Evolutionary conservation across 2,797 vertebrate species (phyloP), one percentile per base, ranked within the genome.

Genomic region (Macropodus opercularis): DNA sequence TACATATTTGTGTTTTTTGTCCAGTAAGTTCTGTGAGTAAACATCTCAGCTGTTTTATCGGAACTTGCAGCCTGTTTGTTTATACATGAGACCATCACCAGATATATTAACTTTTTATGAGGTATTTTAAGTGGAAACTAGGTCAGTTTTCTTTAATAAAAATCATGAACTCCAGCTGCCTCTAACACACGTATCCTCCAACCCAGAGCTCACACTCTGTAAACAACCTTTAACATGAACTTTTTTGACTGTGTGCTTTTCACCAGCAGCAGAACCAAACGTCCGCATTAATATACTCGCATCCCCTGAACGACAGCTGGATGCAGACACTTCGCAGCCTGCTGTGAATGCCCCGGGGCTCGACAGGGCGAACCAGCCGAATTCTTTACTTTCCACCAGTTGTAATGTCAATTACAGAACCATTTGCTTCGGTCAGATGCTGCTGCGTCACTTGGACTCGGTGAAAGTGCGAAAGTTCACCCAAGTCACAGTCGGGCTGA

Each of bases 401-500:
- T 68, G 75, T 76, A 71, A 78, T 56, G 75, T 34, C 75, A 72
- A 76, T 85, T 84, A 72, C 53, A 60, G 62, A 70, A 56, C 19
- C 58, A 53, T 76, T 81, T 41, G 50, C 75, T 44, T 71, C 6
- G 36, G 77, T 81, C 73, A 76, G 60, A 68, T 73, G 59, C 69
- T 5, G 21, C 71, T 22, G 52, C 62, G 52, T 31, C 57, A 1
- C 53, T 49, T 40, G 36, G 2, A 18, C 63, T 64, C 31, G 64
- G 74, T 56, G 62, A 57, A 54, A 40, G 24, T 75, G 65, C 59
- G 51, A 64, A 8, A 32, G 39, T 54, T 32, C 0, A 24, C 63
- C 54, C 26, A 38, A 61, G 51, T 56, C 56, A 57, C 32, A 60
- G 41, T 67, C 61, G 34, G 50, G 49, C 52, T 68, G 36, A 41